These are phyloP conservation scores for Cichladusa arquata DNA, from an alignment of 2,113 vertebrate genomes.

Conservation along the genomic window DNA sequence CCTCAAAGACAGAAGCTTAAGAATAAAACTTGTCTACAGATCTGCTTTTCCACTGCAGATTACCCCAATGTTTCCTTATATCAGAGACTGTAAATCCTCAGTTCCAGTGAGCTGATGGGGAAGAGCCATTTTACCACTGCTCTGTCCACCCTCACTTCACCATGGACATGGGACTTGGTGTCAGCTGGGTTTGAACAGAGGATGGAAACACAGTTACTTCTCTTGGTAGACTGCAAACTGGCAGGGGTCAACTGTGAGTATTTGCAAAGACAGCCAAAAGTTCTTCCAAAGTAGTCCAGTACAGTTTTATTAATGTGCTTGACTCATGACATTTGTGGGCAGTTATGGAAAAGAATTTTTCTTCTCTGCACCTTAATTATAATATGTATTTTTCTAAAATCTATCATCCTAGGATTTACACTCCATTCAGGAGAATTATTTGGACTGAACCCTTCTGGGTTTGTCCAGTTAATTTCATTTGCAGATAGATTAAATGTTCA, in stretches of 20 bases:
- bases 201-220: not conserved
- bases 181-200: not conserved
- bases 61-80: not conserved
- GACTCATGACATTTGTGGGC: not conserved
- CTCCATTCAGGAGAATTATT: not conserved
- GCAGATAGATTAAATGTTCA: not conserved
- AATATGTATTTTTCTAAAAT: not conserved
- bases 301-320: not conserved
- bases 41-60: not conserved
- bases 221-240: not conserved
- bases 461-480: not conserved
- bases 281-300: not conserved
- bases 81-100: not conserved
- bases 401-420: not conserved
- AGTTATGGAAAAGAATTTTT: not conserved
- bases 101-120: not conserved
- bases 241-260: not conserved
- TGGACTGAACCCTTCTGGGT: not conserved
- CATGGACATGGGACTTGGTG: not conserved
- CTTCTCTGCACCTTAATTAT: not conserved
- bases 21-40: not conserved
- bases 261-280: not conserved
- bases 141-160: not conserved
- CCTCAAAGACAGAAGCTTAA: constrained; percentile 11
- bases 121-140: not conserved